A percentile compares a stretch with the other conserved stretches of the same genome.
Evolutionary conservation across 2,888 invertebrate species (phyloP).

Genomic region (Eledona agricola): DNA sequence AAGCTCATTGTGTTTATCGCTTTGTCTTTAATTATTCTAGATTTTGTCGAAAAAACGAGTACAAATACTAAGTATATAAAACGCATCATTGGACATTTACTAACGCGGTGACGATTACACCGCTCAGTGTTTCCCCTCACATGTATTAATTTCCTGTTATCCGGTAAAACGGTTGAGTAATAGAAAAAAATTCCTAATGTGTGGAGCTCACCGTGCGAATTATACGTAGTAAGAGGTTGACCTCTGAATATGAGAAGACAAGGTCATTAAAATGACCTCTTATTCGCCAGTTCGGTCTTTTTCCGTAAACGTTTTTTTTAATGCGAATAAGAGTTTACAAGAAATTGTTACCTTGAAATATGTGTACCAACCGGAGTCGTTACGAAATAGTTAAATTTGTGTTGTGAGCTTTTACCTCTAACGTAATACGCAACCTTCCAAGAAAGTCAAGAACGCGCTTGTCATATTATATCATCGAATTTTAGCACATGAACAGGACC

Average conservation of each 20-base stretch:
- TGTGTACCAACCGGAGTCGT: conserved; percentile 34
- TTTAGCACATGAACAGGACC: conserved; percentile 13
- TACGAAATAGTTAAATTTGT: conserved; percentile 32
- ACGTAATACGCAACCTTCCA: conserved; percentile 34
- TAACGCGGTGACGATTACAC: conserved; percentile 3
- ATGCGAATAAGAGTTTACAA: conserved; percentile 47
- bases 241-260: conserved; percentile 48
- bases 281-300: conserved; percentile 37
- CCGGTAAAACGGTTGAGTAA: conserved; percentile 25
- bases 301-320: conserved; percentile 49
- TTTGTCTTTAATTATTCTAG: conserved; percentile 28
- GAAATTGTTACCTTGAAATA: conserved; percentile 45
- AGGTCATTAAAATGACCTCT: conserved; percentile 53
- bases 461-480: conserved; percentile 44
- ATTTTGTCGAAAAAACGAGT: conserved; percentile 8
- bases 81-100: conserved; percentile 9
- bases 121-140: conserved; percentile 9
- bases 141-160: conserved; percentile 13
- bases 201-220: conserved; percentile 19
- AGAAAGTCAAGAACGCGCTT: conserved; percentile 41
- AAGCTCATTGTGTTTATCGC: conserved; percentile 9
- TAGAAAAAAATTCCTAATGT: conserved; percentile 26
- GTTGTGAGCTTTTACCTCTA: conserved; percentile 24
- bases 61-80: too few relatives aligned
- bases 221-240: conserved; percentile 50